Evolutionary conservation across 2,113 vertebrate genomes (phyloP), one percentile per base, ranked within the genome.

Genomic region (Trinectes maculatus): DNA sequence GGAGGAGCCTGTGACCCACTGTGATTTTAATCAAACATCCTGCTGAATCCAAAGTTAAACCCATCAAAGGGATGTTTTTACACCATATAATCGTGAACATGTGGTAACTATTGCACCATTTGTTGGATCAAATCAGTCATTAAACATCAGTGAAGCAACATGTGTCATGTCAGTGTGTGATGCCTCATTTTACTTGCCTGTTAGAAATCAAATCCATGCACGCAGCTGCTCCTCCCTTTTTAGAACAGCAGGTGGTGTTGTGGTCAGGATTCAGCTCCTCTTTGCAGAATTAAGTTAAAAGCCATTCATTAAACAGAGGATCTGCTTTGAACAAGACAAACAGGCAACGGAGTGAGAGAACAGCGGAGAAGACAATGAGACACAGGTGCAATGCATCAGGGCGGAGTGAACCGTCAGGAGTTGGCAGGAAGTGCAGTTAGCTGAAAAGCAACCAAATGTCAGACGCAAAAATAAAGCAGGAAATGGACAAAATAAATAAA

Each of bases 61-160:
- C 25, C 39, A 37, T 46, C 46, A 16, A 61, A 47, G 58, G 47
- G 7, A n/a, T 42, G 44, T 75, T 71, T 82, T 80, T 79, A 73
- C 49, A 68, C 33, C 51, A 33, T 48, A 37, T 55, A 46, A 49
- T 44, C 8, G 53, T 26, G 6, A 55, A 48, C 19, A 19, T 36
- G 37, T 61, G 25, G 39, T 66, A 36, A 71, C 54, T 49, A 48
- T 57, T 19, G 44, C 34, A 60, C 28, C 44, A 37, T 64, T 61
- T 79, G 65, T 56, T 73, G 57, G 68, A 63, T 67, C 3, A 43
- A 77, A 57, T 69, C 65, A 40, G 16, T 64, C 60, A 87, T 77
- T 87, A 87, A 87, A 87, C 39, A 74, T 46, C 47, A 63, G 75
- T 79, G 37, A 74, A 82, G 75, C 36, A 29, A 46, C 4, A n/a